Percentiles rank a stretch among this genome's conserved stretches.
Evolutionary conservation across 2,113 vertebrate species (phyloP).

Genomic region (Elephas maximus): DNA sequence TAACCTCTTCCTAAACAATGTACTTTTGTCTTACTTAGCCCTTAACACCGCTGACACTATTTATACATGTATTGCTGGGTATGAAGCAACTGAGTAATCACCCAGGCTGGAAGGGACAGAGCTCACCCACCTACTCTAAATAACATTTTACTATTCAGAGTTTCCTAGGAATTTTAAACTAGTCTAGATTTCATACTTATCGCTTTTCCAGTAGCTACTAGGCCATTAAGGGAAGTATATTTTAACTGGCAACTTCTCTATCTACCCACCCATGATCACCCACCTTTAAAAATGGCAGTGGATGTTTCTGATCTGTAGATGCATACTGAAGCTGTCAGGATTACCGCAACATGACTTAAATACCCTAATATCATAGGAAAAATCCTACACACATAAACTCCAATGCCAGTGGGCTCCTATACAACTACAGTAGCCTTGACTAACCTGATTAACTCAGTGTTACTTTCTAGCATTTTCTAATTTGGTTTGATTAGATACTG

Average conservation of each 20-base stretch:
- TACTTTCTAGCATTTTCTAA: slow-evolving; percentile 63
- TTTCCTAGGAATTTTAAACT: slow-evolving; percentile 37
- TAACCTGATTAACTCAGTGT: slow-evolving; percentile 56
- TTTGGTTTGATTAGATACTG: slow-evolving; percentile 63
- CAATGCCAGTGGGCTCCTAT: neutral
- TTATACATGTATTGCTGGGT: slow-evolving; percentile 34
- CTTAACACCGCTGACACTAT: slow-evolving; percentile 50
- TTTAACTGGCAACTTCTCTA: neutral
- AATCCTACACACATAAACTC: neutral
- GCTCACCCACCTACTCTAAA: neutral
- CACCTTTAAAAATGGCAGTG: slow-evolving; percentile 17
- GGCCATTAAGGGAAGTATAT: neutral
- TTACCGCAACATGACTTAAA: slow-evolving; percentile 7
- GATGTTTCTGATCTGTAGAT: neutral
- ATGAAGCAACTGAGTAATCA: slow-evolving; percentile 30
- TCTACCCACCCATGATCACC: neutral
- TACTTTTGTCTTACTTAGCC: slow-evolving; percentile 65
- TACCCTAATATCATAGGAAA: slow-evolving; percentile 27
- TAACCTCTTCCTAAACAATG: slow-evolving; percentile 54
- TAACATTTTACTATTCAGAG: slow-evolving; percentile 46
- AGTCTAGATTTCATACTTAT: neutral
- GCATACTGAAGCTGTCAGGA: neutral
- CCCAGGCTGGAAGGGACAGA: neutral
- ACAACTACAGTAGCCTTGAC: neutral
- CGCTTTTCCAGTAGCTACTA: slow-evolving; percentile 10